A percentile compares a stretch with the other conserved stretches of the same genome.
These are phyloP conservation scores for Myotis davidii DNA, from an alignment of 2,113 vertebrate species.

Conservation along the genomic window DNA sequence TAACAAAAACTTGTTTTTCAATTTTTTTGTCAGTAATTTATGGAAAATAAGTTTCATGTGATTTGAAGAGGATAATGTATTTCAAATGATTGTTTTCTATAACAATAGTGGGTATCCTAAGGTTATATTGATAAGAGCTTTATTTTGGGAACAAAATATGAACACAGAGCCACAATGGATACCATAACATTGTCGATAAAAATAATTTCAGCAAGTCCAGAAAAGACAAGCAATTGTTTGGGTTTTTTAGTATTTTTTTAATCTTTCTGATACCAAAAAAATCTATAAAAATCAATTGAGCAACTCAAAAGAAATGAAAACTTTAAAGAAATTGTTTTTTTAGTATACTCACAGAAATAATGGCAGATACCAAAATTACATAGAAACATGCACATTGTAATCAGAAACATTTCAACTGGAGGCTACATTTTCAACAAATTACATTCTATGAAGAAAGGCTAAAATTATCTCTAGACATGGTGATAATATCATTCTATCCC, in stretches of 20 bases:
- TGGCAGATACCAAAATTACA: slow-evolving; percentile 61
- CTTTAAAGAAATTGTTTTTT: slow-evolving; percentile 58
- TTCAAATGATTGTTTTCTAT: slow-evolving; percentile 21
- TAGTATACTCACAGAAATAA: slow-evolving; percentile 64
- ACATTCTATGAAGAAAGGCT: slow-evolving; percentile 41
- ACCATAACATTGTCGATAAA: not conserved
- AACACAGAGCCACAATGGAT: slow-evolving; percentile 7
- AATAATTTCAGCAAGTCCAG: slow-evolving; percentile 40
- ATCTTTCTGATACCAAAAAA: slow-evolving; percentile 10
- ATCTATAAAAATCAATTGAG: slow-evolving; percentile 59
- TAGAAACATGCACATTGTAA: slow-evolving; percentile 4
- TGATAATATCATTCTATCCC: slow-evolving; percentile 59
- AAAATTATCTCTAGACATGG: slow-evolving; percentile 40
- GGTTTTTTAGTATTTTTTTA: not conserved
- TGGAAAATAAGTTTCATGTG: not conserved
- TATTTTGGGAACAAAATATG: not conserved
- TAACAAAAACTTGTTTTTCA: not conserved
- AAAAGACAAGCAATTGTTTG: slow-evolving; percentile 36
- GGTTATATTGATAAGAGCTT: slow-evolving; percentile 9
- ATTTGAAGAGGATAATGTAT: not conserved
- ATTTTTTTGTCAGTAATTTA: not conserved
- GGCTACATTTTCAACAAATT: slow-evolving; percentile 41
- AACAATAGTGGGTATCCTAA: not conserved
- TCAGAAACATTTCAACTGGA: slow-evolving; percentile 51
- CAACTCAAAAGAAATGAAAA: slow-evolving; percentile 60